Base-by-base conservation (phyloP, 2,888 invertebrate species). In the Fragum sueziense region DNA sequence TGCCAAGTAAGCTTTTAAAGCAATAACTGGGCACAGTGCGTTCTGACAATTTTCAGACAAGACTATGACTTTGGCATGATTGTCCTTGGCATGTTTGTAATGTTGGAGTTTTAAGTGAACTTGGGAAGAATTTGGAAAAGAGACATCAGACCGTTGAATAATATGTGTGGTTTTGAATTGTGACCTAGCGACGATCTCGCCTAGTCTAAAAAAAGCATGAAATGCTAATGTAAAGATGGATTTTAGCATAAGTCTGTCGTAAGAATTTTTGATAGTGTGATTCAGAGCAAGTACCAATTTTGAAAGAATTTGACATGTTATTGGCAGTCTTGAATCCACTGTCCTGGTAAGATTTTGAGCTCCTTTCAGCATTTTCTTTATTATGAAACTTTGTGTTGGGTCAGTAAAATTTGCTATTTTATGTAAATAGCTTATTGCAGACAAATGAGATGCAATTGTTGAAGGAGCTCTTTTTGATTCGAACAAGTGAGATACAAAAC, bases 191-290 rank as follows among this genome's bases (percentile, higher is more conserved):
- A 20, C 27, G 2, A 34, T 33, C 33, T 65, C 37, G 6, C 65
- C 65, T 34, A 65, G 27, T 4, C 65, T 2, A 3, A 65, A 33
- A 33, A 65, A 65, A 11, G 31, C 33, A 65, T 65, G 65, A 14
- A 65, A 65, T n/a, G 65, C 65, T n/a, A 31, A 33, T 2, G 31
- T 14, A 31, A 37, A 69, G 25, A 69, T 69, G 69, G n/a, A 11
- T 22, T 14, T 29, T 27, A 69, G 41, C 14, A 69, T 29, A 11
- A 47, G 20, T 29, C 70, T 22, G 6, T 59, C n/a, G 17, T 47
- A 47, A 17, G 7, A 33, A 6, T 37, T 6, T 6, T 47, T 2
- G 17, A 47, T 47, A 20, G 17, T 47, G n/a, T 47, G 47, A 47
- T 47, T 14, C 6, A 37, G 37, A 14, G 37, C 37, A 7, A 14